A percentile compares a stretch with the other conserved stretches of the same genome.
These are phyloP conservation scores for Cephus nigrinus DNA, from an alignment of 2,888 invertebrate species.

Conservation along the genomic window DNA sequence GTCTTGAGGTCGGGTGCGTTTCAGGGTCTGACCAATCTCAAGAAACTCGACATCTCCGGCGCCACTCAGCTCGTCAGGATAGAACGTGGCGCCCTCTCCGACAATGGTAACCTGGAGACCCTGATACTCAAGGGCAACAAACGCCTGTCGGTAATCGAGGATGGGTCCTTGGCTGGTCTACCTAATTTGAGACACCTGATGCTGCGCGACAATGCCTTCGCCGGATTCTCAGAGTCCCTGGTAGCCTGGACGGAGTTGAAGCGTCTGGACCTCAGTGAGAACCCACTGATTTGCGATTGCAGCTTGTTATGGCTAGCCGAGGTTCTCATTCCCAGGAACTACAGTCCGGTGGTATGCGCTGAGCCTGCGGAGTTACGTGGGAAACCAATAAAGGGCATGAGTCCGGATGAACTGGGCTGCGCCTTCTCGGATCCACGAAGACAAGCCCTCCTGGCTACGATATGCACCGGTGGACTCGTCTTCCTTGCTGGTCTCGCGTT, in stretches of 20 bases:
- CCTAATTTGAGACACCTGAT: slow-evolving; percentile 83
- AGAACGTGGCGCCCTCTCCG: slow-evolving; percentile 81
- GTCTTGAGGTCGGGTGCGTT: slow-evolving; percentile 80
- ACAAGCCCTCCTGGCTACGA: slow-evolving; percentile 82
- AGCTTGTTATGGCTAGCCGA: slow-evolving; percentile 83
- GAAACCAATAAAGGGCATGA: slow-evolving; percentile 71
- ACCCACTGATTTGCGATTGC: slow-evolving; percentile 85
- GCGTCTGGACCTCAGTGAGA: slow-evolving; percentile 82
- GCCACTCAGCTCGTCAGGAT: slow-evolving; percentile 79
- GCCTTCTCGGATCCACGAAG: slow-evolving; percentile 82
- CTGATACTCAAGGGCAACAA: slow-evolving; percentile 83
- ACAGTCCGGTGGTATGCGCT: slow-evolving; percentile 78
- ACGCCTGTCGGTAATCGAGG: slow-evolving; percentile 77
- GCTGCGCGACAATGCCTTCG: slow-evolving; percentile 82
- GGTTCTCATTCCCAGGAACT: slow-evolving; percentile 76
- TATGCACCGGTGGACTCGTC: slow-evolving; percentile 80
- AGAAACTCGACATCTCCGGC: slow-evolving; percentile 82
- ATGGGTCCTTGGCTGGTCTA: slow-evolving; percentile 81
- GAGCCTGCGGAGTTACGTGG: slow-evolving; percentile 80
- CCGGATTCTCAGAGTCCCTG: slow-evolving; percentile 80
- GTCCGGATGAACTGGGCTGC: slow-evolving; percentile 84
- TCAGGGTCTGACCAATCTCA: slow-evolving; percentile 80
- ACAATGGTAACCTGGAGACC: slow-evolving; percentile 84
- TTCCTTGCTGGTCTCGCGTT: slow-evolving; percentile 78
- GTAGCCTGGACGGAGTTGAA: slow-evolving; percentile 83